These are phyloP conservation scores for Agonum fuliginosum DNA, from an alignment of 2,888 invertebrate species.

Conservation along the genomic window DNA sequence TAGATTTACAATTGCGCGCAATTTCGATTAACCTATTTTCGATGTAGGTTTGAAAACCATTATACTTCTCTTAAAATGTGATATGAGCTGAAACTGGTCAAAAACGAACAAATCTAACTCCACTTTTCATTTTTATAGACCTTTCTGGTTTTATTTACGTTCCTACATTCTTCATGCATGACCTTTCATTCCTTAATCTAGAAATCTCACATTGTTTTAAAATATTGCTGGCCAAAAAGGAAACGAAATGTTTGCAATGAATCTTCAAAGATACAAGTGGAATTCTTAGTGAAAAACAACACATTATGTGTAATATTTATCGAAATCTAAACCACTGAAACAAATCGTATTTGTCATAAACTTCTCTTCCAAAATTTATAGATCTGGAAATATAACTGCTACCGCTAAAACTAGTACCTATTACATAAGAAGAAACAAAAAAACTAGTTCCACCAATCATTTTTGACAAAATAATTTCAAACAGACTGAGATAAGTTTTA, in stretches of 20 bases:
- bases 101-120: constrained; percentile 46
- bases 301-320: constrained; percentile 1
- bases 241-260: constrained; percentile 15
- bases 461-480: too few species aligned
- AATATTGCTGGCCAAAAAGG: constrained; percentile 40
- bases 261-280: constrained; percentile 8
- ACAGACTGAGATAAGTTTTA: too few species aligned
- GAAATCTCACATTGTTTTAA: constrained; percentile 48
- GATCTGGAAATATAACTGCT: too few species aligned
- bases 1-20: not conserved
- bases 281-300: not conserved
- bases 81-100: constrained; percentile 46
- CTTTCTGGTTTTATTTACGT: constrained; percentile 37
- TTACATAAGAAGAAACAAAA: too few species aligned
- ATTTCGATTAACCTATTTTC: constrained; percentile 22
- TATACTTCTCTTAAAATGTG: constrained; percentile 20
- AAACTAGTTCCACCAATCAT: too few species aligned
- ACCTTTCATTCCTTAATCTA: constrained; percentile 49
- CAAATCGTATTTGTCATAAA: too few species aligned
- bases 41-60: not conserved
- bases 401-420: too few species aligned
- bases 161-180: constrained; percentile 49
- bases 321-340: not conserved
- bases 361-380: too few species aligned
- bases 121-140: constrained; percentile 54